Conservation (phyloP, 2,113 vertebrate genomes). For the Phyllostomus discolor region DNA sequence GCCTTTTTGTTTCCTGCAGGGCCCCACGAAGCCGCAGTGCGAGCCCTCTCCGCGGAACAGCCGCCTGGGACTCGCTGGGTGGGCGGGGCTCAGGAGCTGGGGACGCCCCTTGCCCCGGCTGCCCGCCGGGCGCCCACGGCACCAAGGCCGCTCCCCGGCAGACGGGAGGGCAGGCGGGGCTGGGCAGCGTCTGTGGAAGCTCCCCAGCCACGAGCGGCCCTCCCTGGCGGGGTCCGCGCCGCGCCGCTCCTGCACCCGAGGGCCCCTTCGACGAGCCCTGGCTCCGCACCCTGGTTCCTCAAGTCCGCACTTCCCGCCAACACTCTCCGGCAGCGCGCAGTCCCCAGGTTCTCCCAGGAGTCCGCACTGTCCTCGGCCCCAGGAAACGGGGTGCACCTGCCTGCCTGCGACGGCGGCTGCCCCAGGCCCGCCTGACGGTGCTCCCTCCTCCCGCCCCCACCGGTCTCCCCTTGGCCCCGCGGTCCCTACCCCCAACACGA, state of each 20-base stretch:
- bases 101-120: too few relatives aligned
- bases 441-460: background rate
- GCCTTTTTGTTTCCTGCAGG: too few relatives aligned
- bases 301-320: background rate
- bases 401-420: accelerated
- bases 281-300: background rate
- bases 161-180: background rate
- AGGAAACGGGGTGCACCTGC: background rate
- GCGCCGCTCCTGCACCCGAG: background rate
- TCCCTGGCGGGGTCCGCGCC: accelerated
- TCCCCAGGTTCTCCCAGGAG: background rate
- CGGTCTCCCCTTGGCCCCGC: too few relatives aligned
- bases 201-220: background rate
- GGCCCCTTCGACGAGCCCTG: background rate
- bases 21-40: accelerated
- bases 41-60: too few relatives aligned
- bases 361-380: background rate
- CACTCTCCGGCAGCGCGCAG: background rate
- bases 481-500: background rate
- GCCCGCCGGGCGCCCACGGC: accelerated
- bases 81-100: too few relatives aligned
- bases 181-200: background rate
- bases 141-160: too few relatives aligned
- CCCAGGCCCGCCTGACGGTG: accelerated
- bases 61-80: too few relatives aligned